Evolutionary conservation across 2,888 invertebrate species (phyloP), one percentile per base, ranked within the genome.

Genomic region (Griposia aprilina): DNA sequence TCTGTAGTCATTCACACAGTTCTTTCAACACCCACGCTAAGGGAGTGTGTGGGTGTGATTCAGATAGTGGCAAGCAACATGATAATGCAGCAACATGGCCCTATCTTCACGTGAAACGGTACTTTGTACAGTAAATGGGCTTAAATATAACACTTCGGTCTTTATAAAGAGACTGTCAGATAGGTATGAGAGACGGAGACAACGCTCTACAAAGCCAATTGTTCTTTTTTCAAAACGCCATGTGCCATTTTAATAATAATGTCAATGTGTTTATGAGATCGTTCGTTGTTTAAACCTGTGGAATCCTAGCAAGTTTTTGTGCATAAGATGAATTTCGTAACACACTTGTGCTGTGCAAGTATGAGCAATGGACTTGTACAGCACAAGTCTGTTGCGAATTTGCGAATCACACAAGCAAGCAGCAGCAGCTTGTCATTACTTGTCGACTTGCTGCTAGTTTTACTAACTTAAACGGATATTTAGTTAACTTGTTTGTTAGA

Each of bases 1-100:
- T 62, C 15, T 57, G 41, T 30, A 60, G 52, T 50, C 60, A 77
- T 77, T 71, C 59, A 70, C 41, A 55, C 30, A 63, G 36, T 82
- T 26, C 55, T 67, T 74, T 86, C 55, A 67, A 10, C 26, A 62
- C 82, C 60, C 55, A 77, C 86, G 60, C 60, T 6, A 3, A 45
- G 17, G 20, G 13, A 55, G 45, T 13, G 69, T 69, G 82, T 82
- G 60, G 69, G 69, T 23, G 66, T 26, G 23, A 10, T 65, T 70
- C 1, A 66, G 50, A 55, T 55, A n/a, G 20, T 70, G 17, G 36
- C 45, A 62, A 57, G 10, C 60, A 36, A 73, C 50, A 59, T 66
- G 60, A 84, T 57, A n/a, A n/a, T n/a, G n/a, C n/a, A n/a, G n/a
- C n/a, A n/a, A 74, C 48, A 52, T 57, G 17, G 15, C 1, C 7